A percentile compares a stretch with the other conserved stretches of the same genome.
Evolutionary conservation across 1,140 invertebrate species (phyloP).

Genomic region (Octopus sinensis): DNA sequence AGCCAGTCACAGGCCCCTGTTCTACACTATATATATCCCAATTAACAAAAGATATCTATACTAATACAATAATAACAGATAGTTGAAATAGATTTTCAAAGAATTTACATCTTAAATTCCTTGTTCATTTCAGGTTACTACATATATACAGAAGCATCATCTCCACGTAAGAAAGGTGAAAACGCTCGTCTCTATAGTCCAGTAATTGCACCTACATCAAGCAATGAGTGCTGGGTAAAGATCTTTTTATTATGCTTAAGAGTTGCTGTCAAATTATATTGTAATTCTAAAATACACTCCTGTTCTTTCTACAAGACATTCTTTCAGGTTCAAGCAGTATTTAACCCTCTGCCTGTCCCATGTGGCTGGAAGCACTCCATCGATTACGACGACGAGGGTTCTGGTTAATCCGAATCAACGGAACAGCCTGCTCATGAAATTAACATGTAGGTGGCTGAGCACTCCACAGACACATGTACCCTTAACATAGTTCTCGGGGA

Average conservation of each 20-base stretch:
- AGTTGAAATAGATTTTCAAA: background rate
- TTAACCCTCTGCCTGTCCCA: background rate
- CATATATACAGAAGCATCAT: constrained; percentile 49
- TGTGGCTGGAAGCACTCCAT: background rate
- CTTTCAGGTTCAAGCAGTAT: background rate
- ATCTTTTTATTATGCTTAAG: background rate
- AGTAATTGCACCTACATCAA: background rate
- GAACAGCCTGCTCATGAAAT: too few species aligned
- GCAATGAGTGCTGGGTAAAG: background rate
- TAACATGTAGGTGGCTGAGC: too few species aligned
- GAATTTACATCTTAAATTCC: constrained; percentile 6
- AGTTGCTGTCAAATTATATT: background rate
- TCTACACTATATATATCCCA: too few species aligned
- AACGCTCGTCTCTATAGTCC: constrained; percentile 43
- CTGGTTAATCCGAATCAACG: too few species aligned
- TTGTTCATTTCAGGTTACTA: constrained; percentile 45
- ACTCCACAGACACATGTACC: too few species aligned
- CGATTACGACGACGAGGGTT: background rate
- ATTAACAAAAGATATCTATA: too few species aligned
- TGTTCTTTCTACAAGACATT: background rate
- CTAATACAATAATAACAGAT: background rate
- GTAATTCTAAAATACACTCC: background rate
- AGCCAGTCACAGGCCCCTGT: too few species aligned
- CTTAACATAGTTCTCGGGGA: too few species aligned
- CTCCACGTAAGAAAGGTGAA: constrained; percentile 42